Evolutionary conservation across 2,888 invertebrate genomes (phyloP).

Genomic region (Drosophila phalerata): DNA sequence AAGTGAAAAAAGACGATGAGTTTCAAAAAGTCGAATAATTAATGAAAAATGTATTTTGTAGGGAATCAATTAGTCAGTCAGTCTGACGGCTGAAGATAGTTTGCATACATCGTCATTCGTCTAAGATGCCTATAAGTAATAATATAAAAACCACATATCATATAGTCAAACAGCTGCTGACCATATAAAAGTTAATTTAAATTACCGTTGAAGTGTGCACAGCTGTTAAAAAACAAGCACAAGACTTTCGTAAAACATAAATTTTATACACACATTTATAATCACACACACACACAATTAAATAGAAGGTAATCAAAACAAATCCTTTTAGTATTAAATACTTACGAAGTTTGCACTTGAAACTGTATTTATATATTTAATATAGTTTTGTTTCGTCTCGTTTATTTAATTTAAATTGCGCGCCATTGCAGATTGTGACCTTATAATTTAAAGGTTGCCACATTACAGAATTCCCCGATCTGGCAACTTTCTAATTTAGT

Average conservation of each 20-base stretch:
- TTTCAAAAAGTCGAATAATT: neutral
- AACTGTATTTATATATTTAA: neutral
- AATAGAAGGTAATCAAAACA: neutral
- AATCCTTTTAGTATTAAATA: neutral
- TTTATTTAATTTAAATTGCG: too few species aligned
- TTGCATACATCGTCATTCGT: neutral
- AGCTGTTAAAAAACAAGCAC: constrained; percentile 27
- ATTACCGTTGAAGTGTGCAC: constrained; percentile 13
- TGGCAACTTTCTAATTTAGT: too few species aligned
- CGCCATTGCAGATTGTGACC: too few species aligned
- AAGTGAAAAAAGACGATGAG: too few species aligned
- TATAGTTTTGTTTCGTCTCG: neutral
- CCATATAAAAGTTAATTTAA: constrained; percentile 13
- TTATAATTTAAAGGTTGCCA: too few species aligned
- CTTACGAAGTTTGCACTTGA: neutral
- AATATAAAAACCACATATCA: constrained; percentile 4
- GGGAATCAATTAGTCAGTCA: neutral
- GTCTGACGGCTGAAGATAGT: neutral
- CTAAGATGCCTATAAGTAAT: neutral
- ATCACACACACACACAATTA: neutral
- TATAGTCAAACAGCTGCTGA: constrained; percentile 25
- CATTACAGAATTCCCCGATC: too few species aligned
- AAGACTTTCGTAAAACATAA: neutral
- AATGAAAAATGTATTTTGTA: neutral
- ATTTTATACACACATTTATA: neutral